Evolutionary conservation across 2,797 vertebrate species (phyloP).

Genomic region (Macroramphosus scolopax): DNA sequence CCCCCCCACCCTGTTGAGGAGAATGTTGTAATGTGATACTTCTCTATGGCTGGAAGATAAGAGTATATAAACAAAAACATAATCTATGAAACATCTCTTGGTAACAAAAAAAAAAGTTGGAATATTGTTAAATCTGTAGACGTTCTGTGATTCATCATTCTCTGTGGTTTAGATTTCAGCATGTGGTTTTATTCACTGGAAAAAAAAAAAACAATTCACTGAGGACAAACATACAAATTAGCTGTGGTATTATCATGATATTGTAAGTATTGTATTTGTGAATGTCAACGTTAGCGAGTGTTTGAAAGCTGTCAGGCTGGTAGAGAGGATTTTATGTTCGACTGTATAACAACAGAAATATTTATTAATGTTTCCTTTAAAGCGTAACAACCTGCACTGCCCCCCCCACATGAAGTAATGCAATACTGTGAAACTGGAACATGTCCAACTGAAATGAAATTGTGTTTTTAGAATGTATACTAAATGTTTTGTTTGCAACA

Average conservation of each 20-base stretch:
- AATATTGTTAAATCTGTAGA: conserved; percentile 20
- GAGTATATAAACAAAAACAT: conserved; percentile 24
- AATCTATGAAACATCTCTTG: conserved; percentile 21
- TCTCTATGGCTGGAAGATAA: conserved; percentile 19
- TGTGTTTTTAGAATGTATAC: too few relatives aligned
- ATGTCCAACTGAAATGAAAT: too few relatives aligned
- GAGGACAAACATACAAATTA: conserved; percentile 7
- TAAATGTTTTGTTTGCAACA: too few relatives aligned
- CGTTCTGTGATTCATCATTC: conserved; percentile 47
- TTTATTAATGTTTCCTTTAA: too few relatives aligned
- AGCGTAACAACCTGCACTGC: too few relatives aligned
- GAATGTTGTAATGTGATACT: conserved; percentile 22
- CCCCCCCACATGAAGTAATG: too few relatives aligned
- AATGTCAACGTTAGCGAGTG: too few relatives aligned
- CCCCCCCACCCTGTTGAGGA: conserved; percentile 20
- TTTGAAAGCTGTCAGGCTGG: too few relatives aligned
- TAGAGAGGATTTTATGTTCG: too few relatives aligned
- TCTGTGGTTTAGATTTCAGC: conserved; percentile 39
- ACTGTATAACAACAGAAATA: too few relatives aligned
- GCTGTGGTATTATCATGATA: conserved; percentile 35
- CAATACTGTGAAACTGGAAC: too few relatives aligned
- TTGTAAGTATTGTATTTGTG: conserved; percentile 37
- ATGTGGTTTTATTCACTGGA: conserved; percentile 35
- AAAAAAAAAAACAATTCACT: conserved; percentile 31
- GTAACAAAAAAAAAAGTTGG: conserved; percentile 30